Evolutionary conservation across 2,888 invertebrate species (phyloP), one percentile per base, ranked within the genome.

Genomic region (Hyposoter dolosus): DNA sequence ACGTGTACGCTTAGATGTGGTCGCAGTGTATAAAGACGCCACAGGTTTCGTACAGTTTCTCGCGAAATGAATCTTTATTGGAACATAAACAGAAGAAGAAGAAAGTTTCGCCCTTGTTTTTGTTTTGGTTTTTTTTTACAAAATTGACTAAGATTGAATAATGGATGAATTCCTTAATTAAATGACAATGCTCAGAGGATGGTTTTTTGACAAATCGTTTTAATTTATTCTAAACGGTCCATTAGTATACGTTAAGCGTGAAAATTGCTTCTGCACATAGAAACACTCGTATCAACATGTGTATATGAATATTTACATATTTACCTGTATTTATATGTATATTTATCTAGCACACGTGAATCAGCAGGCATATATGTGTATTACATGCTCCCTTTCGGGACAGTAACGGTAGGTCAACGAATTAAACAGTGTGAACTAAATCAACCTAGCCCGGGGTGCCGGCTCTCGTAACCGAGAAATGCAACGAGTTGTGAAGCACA

Each of bases 371-470:
- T 19, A 40, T 63, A 19, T 47, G 19, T 47, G 47, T 50, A 43
- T 50, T 12, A 3, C 3, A 28, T 28, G 6, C 35, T 47, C 63
- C 35, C 15, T 72, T 28, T 23, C 60, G 19, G 3, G n/a, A 19
- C 28, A 65, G 74, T 40, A 53, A 47, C 68, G 60, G 60, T 50
- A 56, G 69, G 82, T 63, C 83, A 75, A 75, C 68, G 83, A 74
- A 75, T 84, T 75, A 84, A 80, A 56, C 50, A 43, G 79, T 45
- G 50, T 69, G 79, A 66, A 68, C 79, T 75, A 66, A 80, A 84
- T 74, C 72, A 80, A 80, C 56, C 71, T 43, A 5, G 19, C 28
- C 10, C 32, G 84, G 35, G 53, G 75, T 50, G 68, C 40, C 23
- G 23, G 5, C 50, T 28, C 40, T 28, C 15, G 43, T 32, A 19